Percentiles rank a stretch among this genome's conserved stretches.
These are phyloP conservation scores for Coregonus clupeaformis DNA, from an alignment of 2,113 vertebrate genomes.

Conservation along the genomic window DNA sequence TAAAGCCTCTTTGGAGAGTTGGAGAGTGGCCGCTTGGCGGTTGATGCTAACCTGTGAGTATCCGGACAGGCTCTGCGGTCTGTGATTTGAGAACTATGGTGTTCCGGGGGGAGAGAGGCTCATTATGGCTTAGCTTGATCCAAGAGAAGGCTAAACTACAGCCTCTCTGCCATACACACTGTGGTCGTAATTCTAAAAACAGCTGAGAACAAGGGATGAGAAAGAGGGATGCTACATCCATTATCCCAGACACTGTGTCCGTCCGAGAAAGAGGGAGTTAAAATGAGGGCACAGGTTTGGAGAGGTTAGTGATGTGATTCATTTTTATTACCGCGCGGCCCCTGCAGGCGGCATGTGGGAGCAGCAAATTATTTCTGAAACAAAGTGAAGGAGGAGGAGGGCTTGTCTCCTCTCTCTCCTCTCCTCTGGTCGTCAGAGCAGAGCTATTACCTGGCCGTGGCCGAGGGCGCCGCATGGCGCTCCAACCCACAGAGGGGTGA, in stretches of 20 bases:
- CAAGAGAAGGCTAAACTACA: constrained; percentile 4
- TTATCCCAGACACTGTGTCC: too few relatives aligned
- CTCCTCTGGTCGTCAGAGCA: constrained; percentile 36
- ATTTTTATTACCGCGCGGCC: constrained; percentile 79
- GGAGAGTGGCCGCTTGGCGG: not conserved
- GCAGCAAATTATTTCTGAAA: constrained; percentile 85
- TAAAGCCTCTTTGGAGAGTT: constrained; percentile 54
- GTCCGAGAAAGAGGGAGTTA: constrained; percentile 57
- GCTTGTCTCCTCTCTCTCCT: constrained; percentile 60
- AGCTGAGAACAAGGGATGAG: too few relatives aligned
- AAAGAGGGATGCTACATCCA: too few relatives aligned
- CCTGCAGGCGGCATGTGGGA: constrained; percentile 76
- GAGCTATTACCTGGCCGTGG: constrained; percentile 80
- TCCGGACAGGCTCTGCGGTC: constrained; percentile 13
- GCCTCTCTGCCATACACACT: not conserved
- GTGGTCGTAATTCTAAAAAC: too few relatives aligned
- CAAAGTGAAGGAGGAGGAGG: constrained; percentile 75
- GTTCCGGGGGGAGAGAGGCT: not conserved
- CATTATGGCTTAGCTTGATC: constrained; percentile 10
- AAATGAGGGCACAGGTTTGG: constrained; percentile 55
- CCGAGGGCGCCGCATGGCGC: constrained; percentile 55
- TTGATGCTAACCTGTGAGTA: constrained; percentile 49
- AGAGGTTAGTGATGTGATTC: constrained; percentile 80
- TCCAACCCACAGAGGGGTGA: constrained; percentile 64
- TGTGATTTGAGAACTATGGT: not conserved